phyloP scores from a whole-genome alignment of 2,888 invertebrate genomes.

The Melipona beecheii region DNA sequence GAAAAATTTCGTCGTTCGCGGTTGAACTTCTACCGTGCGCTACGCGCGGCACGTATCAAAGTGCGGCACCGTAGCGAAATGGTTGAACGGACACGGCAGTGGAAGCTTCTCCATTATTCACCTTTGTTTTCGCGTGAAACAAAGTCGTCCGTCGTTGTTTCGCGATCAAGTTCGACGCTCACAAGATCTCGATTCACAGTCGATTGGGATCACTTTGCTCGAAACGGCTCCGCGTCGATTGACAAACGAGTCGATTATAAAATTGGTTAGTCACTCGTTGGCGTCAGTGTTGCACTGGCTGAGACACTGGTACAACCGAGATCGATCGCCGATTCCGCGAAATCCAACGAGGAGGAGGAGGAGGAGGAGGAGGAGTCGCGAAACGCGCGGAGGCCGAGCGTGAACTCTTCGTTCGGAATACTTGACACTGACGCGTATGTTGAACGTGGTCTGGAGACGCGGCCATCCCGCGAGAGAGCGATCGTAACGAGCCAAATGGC shows the following conservation, averaged over 20 bases:
- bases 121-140: no score
- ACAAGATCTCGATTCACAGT: background rate
- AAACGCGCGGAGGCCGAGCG: background rate
- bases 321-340: background rate
- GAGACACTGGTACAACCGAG: background rate
- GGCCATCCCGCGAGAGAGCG: conserved; percentile 8
- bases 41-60: no score
- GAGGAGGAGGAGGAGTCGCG: background rate
- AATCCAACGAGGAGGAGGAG: no score
- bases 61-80: no score
- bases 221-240: background rate
- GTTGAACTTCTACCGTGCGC: no score
- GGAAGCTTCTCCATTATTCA: no score
- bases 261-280: background rate
- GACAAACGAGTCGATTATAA: background rate
- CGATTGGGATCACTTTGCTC: background rate
- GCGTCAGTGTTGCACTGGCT: background rate
- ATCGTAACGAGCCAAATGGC: conserved; percentile 42
- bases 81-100: no score
- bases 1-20: no score
- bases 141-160: no score
- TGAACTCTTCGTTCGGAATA: background rate
- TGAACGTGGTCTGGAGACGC: background rate
- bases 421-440: background rate
- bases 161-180: background rate